These are phyloP conservation scores for Phaedon cochleariae DNA, from an alignment of 2,888 invertebrate genomes.

Conservation along the genomic window DNA sequence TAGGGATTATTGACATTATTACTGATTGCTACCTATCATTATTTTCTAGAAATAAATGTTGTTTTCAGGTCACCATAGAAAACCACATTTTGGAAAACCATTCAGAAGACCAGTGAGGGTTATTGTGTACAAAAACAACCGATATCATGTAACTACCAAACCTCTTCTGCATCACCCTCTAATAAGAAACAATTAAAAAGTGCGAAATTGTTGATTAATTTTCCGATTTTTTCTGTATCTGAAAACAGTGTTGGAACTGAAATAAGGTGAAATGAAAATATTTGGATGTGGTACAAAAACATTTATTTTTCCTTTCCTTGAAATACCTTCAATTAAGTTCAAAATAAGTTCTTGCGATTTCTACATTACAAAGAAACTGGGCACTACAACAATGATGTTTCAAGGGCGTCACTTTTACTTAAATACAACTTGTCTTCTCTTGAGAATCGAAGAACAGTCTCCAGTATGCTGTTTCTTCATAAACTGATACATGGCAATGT, in stretches of 20 bases:
- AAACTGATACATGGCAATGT: too few relatives aligned
- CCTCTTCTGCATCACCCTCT: slow-evolving; percentile 34
- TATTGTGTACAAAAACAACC: slow-evolving; percentile 39
- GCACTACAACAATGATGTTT: too few relatives aligned
- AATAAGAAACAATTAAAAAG: slow-evolving; percentile 19
- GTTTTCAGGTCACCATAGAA: slow-evolving; percentile 34
- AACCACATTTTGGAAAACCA: slow-evolving; percentile 31
- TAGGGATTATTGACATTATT: too few relatives aligned
- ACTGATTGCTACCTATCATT: too few relatives aligned
- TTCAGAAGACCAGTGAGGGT: slow-evolving; percentile 38
- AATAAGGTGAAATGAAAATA: background rate
- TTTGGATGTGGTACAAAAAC: background rate
- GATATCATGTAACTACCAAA: slow-evolving; percentile 19
- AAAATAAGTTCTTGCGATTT: too few relatives aligned
- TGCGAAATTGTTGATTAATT: background rate
- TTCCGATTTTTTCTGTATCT: background rate
- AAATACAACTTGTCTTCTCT: too few relatives aligned
- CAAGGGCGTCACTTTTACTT: too few relatives aligned
- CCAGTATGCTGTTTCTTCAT: too few relatives aligned
- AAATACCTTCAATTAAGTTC: too few relatives aligned
- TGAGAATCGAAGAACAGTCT: too few relatives aligned
- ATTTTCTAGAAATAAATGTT: too few relatives aligned
- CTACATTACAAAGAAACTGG: too few relatives aligned
- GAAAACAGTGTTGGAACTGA: background rate
- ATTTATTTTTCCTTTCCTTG: background rate